These are phyloP conservation scores for Phodopus roborovskii DNA, from an alignment of 2,113 vertebrate species.

Conservation along the genomic window DNA sequence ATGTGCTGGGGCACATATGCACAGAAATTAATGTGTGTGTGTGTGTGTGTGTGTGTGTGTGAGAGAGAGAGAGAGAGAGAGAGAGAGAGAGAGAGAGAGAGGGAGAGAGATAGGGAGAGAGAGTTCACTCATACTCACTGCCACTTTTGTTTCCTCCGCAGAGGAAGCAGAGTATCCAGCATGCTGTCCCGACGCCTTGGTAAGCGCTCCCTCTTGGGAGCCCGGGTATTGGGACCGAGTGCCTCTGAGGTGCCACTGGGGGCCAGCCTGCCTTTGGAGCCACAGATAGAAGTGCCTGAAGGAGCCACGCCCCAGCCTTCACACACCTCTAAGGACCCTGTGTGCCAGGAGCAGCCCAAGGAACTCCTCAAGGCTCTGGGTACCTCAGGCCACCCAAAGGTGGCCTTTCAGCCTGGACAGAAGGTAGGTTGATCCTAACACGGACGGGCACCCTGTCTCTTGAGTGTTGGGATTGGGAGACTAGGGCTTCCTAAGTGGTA, in stretches of 20 bases:
- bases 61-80: no score
- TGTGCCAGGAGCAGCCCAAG: constrained; percentile 29
- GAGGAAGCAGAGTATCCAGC: constrained; percentile 81
- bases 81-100: neutral
- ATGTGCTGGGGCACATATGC: neutral
- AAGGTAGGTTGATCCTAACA: constrained; percentile 85
- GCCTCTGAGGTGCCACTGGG: constrained; percentile 77
- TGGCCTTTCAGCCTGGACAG: constrained; percentile 86
- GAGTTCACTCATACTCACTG: neutral
- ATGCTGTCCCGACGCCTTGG: constrained; percentile 91
- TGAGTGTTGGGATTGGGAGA: neutral
- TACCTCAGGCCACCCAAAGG: constrained; percentile 66
- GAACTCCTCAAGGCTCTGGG: constrained; percentile 60
- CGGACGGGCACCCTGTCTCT: neutral
- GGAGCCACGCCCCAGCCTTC: fast-evolving
- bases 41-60: neutral
- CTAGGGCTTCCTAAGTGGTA: neutral
- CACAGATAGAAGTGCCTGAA: constrained; percentile 70
- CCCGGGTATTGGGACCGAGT: constrained; percentile 86
- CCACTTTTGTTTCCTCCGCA: constrained; percentile 30
- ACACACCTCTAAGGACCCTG: constrained; percentile 56
- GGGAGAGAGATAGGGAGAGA: neutral
- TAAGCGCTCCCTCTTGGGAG: constrained; percentile 94
- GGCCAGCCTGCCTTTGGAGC: constrained; percentile 49
- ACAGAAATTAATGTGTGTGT: no score